A percentile compares a stretch with the other conserved stretches of the same genome.
These are phyloP conservation scores for Drosophila oshimai DNA, from an alignment of 1,140 invertebrate species.

Conservation along the genomic window DNA sequence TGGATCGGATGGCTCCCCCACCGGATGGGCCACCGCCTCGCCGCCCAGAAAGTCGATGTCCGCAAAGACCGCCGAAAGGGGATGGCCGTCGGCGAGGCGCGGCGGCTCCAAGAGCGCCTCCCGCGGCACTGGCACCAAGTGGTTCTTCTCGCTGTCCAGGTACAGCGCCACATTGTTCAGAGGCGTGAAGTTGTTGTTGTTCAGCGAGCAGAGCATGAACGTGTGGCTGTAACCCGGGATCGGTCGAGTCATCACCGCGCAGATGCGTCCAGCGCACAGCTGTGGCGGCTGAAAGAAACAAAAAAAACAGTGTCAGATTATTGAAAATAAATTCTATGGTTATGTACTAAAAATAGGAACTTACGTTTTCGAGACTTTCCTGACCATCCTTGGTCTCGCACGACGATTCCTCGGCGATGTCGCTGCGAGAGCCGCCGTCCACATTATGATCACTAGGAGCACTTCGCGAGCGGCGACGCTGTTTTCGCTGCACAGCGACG, in stretches of 20 bases:
- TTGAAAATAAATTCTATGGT: no score
- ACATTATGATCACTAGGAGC: not conserved
- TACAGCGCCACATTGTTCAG: constrained; percentile 88
- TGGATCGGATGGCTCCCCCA: constrained; percentile 29
- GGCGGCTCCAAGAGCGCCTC: constrained; percentile 73
- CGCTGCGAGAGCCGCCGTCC: not conserved
- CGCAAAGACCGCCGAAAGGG: constrained; percentile 54
- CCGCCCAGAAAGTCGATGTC: constrained; percentile 47
- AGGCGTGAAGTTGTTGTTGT: constrained; percentile 87
- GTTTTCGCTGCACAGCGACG: not conserved
- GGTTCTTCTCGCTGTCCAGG: constrained; percentile 84
- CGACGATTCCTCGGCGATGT: constrained; percentile 1
- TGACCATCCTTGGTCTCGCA: constrained; percentile 23
- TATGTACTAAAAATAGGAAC: no score
- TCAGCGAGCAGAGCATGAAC: constrained; percentile 87
- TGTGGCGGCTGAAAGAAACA: constrained; percentile 22
- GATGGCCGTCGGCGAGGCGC: constrained; percentile 52
- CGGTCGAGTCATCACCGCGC: constrained; percentile 68
- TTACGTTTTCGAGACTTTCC: constrained; percentile 31
- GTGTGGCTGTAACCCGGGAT: constrained; percentile 83
- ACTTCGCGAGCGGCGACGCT: constrained; percentile 12
- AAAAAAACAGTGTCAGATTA: no score
- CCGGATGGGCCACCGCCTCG: constrained; percentile 37
- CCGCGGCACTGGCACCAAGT: constrained; percentile 83
- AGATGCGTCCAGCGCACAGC: constrained; percentile 51